phyloP scores from a whole-genome alignment of 2,888 invertebrate genomes.

The Coronaproctus castanopsis region DNA sequence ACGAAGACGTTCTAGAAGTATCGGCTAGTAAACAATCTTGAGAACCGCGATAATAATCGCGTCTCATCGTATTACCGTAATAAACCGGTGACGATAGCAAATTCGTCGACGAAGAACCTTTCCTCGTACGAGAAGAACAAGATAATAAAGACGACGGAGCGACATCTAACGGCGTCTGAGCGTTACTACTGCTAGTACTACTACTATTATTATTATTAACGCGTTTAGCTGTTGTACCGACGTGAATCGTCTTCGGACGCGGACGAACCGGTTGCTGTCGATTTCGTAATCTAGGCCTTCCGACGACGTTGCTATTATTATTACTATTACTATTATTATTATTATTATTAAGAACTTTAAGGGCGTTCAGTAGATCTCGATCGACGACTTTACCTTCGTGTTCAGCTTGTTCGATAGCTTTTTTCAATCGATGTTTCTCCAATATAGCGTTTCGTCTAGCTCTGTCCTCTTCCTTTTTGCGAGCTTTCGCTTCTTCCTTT shows the following conservation, averaged over 20 bases:
- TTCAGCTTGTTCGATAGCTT: constrained; percentile 79
- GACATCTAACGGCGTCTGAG: not conserved
- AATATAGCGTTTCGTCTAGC: constrained; percentile 70
- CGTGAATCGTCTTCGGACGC: constrained; percentile 76
- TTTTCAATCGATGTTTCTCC: constrained; percentile 81
- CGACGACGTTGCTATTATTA: constrained; percentile 13
- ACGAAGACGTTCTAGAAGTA: constrained; percentile 19
- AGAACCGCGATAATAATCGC: constrained; percentile 79
- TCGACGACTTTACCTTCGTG: constrained; percentile 66
- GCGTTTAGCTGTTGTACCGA: no score
- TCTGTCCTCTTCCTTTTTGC: constrained; percentile 64
- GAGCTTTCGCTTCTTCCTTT: constrained; percentile 50
- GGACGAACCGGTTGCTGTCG: constrained; percentile 43
- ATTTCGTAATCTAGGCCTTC: constrained; percentile 38
- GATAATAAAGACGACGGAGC: constrained; percentile 24
- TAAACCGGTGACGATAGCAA: constrained; percentile 27
- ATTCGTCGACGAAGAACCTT: constrained; percentile 59
- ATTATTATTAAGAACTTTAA: constrained; percentile 28
- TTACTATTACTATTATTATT: constrained; percentile 15
- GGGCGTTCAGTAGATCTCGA: constrained; percentile 39
- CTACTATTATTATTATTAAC: constrained; percentile 40
- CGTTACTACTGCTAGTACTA: constrained; percentile 29
- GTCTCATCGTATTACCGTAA: constrained; percentile 28
- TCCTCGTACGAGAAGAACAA: constrained; percentile 48
- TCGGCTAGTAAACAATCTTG: constrained; percentile 54